phyloP scores from a whole-genome alignment of 2,797 vertebrate genomes.

The Gymnothorax reevesii region DNA sequence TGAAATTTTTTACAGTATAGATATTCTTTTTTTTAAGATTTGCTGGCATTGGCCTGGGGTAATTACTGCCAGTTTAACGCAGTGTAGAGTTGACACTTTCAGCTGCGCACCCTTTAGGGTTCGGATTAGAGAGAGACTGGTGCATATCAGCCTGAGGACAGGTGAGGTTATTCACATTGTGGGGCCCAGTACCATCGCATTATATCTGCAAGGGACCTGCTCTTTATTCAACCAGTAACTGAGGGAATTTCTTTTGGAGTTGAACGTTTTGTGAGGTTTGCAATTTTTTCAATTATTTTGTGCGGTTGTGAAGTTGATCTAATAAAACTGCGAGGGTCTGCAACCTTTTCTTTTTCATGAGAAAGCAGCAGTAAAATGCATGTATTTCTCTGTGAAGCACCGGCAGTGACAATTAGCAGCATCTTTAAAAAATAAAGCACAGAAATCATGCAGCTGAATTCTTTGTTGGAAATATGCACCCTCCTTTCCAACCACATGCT shows the following conservation, averaged over 20 bases:
- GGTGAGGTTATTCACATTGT: neutral
- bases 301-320: neutral
- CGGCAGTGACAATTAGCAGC: neutral
- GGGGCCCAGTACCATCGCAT: neutral
- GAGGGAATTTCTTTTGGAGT: no score
- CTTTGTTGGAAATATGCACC: neutral
- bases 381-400: neutral
- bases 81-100: constrained; percentile 47
- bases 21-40: constrained; percentile 25
- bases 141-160: constrained; percentile 24
- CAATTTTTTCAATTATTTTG: neutral
- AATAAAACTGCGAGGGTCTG: neutral
- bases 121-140: constrained; percentile 42
- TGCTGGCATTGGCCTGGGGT: constrained; percentile 54
- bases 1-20: no score
- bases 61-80: constrained; percentile 38
- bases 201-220: neutral
- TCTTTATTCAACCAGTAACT: neutral
- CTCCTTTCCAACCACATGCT: neutral
- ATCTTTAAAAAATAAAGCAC: neutral
- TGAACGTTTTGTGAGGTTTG: neutral
- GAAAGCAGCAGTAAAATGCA: neutral
- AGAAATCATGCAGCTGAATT: neutral
- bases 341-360: neutral
- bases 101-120: constrained; percentile 34